Evolutionary conservation across 2,888 invertebrate genomes (phyloP).

Genomic region (Drosophila recens): DNA sequence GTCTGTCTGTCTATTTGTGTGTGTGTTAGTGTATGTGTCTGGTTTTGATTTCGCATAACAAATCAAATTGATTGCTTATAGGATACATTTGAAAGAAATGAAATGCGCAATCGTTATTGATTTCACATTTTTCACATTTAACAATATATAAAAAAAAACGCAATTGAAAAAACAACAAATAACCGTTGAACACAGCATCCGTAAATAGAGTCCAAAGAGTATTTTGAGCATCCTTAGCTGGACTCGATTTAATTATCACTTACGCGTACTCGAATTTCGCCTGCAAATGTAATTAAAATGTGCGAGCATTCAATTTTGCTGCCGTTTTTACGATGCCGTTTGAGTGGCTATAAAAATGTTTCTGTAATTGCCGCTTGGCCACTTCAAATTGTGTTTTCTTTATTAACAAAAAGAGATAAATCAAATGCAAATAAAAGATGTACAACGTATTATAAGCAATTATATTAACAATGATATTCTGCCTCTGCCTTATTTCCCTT

Average conservation of each 20-base stretch:
- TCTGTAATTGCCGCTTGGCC: slow-evolving; percentile 42
- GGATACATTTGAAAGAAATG: slow-evolving; percentile 69
- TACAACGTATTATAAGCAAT: slow-evolving; percentile 9
- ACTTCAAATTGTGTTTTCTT: slow-evolving; percentile 1
- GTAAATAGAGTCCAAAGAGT: slow-evolving; percentile 3
- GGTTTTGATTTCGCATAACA: slow-evolving; percentile 69
- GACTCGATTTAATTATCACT: slow-evolving; percentile 50
- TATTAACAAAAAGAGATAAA: slow-evolving; percentile 26
- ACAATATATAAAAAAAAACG: background rate
- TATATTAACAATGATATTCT: slow-evolving; percentile 3
- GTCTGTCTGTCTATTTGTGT: slow-evolving; percentile 24
- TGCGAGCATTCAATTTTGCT: slow-evolving; percentile 46
- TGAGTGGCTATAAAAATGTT: slow-evolving; percentile 56
- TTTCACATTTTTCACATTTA: slow-evolving; percentile 66
- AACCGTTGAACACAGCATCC: background rate
- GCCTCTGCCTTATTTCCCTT: background rate
- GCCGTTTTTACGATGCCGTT: slow-evolving; percentile 50
- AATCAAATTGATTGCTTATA: slow-evolving; percentile 80
- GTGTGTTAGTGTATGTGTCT: slow-evolving; percentile 22
- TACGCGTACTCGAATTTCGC: slow-evolving; percentile 24
- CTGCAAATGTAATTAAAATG: slow-evolving; percentile 56
- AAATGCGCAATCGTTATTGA: slow-evolving; percentile 76
- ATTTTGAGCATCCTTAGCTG: slow-evolving; percentile 10
- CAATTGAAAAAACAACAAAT: background rate
- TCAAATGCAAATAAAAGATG: slow-evolving; percentile 31